Evolutionary conservation across 92 coral and sea anemone species (phyloP), one percentile per base, ranked within the genome.

Genomic region (Porites rus): DNA sequence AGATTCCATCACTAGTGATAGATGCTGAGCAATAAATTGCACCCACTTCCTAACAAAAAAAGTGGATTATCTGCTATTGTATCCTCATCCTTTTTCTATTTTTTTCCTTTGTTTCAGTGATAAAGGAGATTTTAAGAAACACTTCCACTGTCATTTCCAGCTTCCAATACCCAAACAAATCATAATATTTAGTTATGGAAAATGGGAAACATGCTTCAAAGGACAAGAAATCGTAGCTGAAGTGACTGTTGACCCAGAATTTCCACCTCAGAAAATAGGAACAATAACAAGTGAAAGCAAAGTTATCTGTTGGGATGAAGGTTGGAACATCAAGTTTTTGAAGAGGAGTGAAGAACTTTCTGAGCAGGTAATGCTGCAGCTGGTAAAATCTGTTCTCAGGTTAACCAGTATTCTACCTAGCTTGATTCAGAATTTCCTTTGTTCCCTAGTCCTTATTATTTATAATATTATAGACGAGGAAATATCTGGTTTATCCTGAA

Each of bases 121-220:
- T 74, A 62, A 75, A 50, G 72, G 87, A 80, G 87, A 78, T 7
- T 60, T 86, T 62, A 86, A 82, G 84, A 92, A 76, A 60, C 85
- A 61, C 62, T 96, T 91, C 70, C 96, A 86, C 80, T 95, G 96
- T 65, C 92, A 93, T 81, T 96, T 96, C 74, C 84, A 94, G 28
- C 82, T 96, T 76, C 99, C 99, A 0, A 89, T 96, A 12, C 99
- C 99, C 22, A 67, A 76, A 66, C 99, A 96, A 88, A 90, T 96
- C 6, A 70, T 96, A 56, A 73, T 96, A 51, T 96, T 96, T 90
- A 91, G 94, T 78, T 89, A 87, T 84, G 98, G 98, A 72, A 91
- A 94, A 82, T 94, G 98, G 98, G 90, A 88, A 17, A 20, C 86
- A 20, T 6, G 75, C 56, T 81, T 90, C 20, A 89, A 84, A 10